A percentile compares a stretch with the other conserved stretches of the same genome.
These are phyloP conservation scores for Aphelinus certus DNA, from an alignment of 1,140 invertebrate genomes.

Conservation along the genomic window DNA sequence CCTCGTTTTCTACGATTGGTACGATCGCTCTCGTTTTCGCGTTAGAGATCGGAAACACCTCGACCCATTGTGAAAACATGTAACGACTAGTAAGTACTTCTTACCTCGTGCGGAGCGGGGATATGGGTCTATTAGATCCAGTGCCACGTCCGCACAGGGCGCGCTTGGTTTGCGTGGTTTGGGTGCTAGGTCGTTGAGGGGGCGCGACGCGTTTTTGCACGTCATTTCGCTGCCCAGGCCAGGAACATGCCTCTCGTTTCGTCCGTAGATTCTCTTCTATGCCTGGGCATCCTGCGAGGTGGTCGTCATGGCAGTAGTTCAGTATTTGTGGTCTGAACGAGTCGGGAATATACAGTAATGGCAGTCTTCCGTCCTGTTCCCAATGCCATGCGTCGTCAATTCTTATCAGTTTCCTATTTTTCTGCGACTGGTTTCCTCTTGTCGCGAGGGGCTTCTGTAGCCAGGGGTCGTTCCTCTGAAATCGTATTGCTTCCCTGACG, in stretches of 20 bases:
- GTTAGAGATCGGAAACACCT: constrained; percentile 19
- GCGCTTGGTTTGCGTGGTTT: not conserved
- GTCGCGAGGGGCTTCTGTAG: not conserved
- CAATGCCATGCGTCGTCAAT: not conserved
- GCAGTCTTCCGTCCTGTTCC: not conserved
- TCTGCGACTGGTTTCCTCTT: too few species aligned
- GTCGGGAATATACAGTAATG: not conserved
- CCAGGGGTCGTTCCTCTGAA: not conserved
- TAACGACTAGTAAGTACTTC: constrained; percentile 28
- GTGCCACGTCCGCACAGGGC: not conserved
- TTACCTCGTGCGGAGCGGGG: not conserved
- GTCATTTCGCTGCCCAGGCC: constrained; percentile 24
- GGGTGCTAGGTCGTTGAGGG: not conserved
- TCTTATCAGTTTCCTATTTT: too few species aligned
- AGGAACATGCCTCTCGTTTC: constrained; percentile 30
- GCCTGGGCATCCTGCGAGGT: constrained; percentile 42
- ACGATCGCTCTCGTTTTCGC: not conserved
- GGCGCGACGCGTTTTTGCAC: not conserved
- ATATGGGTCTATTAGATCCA: constrained; percentile 35
- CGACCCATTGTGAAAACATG: constrained; percentile 36
- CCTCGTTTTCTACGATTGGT: constrained; percentile 6
- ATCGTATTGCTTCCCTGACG: too few species aligned
- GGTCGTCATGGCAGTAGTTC: constrained; percentile 36
- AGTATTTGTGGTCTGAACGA: constrained; percentile 18
- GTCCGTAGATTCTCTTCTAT: constrained; percentile 39